Base-by-base conservation (phyloP, 2,113 vertebrate genomes). In the Nibea coibor region DNA sequence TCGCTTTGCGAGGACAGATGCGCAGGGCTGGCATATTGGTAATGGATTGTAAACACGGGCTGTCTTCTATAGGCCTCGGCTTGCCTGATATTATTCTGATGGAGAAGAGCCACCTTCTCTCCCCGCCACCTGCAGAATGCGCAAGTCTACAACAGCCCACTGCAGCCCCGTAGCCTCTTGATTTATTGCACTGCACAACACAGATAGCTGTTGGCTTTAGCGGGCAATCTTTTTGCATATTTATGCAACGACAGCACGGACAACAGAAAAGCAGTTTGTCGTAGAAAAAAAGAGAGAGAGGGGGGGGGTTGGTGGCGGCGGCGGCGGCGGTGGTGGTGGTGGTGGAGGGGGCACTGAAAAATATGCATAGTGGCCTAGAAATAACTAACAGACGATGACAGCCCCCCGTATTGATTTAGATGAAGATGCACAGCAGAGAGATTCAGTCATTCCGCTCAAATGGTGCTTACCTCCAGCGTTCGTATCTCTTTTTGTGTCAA, bases 401-500 rank as follows among this genome's bases (percentile, higher is more conserved):
- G 63, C 63, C 65, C 51, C 45, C 72, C 45, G 61, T 70, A 72
- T 82, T 79, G 87, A 89, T 86, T 82, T 35, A 65, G 80, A 77
- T 88, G 85, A 62, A 87, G 83, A 77, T 61, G 81, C 84, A 84
- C 54, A 77, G 64, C 71, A 85, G 56, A 69, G 56, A 69, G 31
- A 73, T 74, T 47, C 75, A 73, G 62, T 61, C 51, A 67, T 43
- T 56, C 26, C 35, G 31, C 72, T 82, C 72, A 62, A 42, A 74
- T 5, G 59, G 50, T 63, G 82, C 96, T 95, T 96, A 98, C 97
- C 97, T 98, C 97, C 94, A 98, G 95, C 90, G 97, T 98, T 89
- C 97, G 94, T 90, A 98, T 98, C 93, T 98, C 97, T 93, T 98
- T 97, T 75, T 98, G 97, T 87, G 97, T 98, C 95, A 98, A 95